Conservation (phyloP, 2,797 vertebrate genomes). For the Agapornis canus region DNA sequence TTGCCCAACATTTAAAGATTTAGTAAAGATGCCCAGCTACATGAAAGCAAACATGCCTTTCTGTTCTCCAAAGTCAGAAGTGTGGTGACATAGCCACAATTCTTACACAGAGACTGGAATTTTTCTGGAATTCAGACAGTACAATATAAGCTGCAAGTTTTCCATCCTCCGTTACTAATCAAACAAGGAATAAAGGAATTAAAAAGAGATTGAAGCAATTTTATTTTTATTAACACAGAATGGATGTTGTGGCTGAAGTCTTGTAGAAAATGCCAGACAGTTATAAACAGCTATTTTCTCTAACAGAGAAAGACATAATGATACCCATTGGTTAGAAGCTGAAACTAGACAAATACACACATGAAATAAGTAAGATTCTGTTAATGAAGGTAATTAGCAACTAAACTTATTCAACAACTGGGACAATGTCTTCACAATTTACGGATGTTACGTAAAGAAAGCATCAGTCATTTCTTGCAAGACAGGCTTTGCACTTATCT, state of each 20-base stretch:
- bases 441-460: not conserved
- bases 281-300: constrained; percentile 14
- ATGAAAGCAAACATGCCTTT: not conserved
- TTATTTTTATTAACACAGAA: constrained; percentile 13
- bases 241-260: not conserved
- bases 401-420: not conserved
- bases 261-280: not conserved
- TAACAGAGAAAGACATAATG: not conserved
- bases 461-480: not conserved
- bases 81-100: not conserved
- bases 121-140: not conserved
- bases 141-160: not conserved
- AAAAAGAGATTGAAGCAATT: not conserved
- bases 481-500: not conserved
- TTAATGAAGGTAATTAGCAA: not conserved
- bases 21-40: not conserved
- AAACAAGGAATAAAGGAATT: constrained; percentile 17
- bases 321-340: not conserved
- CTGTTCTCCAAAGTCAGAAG: not conserved
- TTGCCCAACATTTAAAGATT: not conserved
- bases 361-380: not conserved
- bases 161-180: not conserved
- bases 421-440: not conserved
- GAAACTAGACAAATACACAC: not conserved
- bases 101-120: not conserved